Evolutionary conservation across 2,888 invertebrate species (phyloP).

Genomic region (Tiliacea aurago): DNA sequence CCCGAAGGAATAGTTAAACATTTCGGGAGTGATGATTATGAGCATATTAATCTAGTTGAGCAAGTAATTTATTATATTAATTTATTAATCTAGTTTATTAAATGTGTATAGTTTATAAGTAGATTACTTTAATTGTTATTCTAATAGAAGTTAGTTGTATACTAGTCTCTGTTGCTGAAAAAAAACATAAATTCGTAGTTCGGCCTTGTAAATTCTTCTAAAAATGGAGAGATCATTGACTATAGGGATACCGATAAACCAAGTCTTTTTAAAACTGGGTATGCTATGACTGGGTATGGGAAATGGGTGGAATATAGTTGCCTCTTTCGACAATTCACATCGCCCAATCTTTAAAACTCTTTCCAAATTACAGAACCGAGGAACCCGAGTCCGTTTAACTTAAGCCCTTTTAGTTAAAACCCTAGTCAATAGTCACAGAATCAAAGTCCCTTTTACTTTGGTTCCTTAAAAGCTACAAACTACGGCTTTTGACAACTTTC

Average conservation of each 20-base stretch:
- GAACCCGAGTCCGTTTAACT: conserved; percentile 1
- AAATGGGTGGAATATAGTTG: not conserved
- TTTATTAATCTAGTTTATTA: no score
- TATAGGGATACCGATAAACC: not conserved
- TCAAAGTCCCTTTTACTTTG: conserved; percentile 15
- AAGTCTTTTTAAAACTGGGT: not conserved
- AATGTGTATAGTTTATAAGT: no score
- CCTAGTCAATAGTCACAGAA: no score
- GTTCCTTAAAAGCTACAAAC: not conserved
- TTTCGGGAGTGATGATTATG: no score
- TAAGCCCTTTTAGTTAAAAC: not conserved
- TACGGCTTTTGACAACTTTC: not conserved
- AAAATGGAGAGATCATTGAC: not conserved
- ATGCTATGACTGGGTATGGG: no score
- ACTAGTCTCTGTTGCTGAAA: no score
- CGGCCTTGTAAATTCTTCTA: not conserved
- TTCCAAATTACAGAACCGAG: not conserved
- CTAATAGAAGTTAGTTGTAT: no score
- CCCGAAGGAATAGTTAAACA: not conserved
- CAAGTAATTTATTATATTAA: no score
- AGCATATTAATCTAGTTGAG: no score
- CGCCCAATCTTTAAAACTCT: not conserved
- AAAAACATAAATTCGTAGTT: no score
- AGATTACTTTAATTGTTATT: no score
- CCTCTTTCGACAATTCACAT: not conserved